Evolutionary conservation across 1,140 invertebrate species (phyloP), one percentile per base, ranked within the genome.

Genomic region (Chrysomallon squamiferum): DNA sequence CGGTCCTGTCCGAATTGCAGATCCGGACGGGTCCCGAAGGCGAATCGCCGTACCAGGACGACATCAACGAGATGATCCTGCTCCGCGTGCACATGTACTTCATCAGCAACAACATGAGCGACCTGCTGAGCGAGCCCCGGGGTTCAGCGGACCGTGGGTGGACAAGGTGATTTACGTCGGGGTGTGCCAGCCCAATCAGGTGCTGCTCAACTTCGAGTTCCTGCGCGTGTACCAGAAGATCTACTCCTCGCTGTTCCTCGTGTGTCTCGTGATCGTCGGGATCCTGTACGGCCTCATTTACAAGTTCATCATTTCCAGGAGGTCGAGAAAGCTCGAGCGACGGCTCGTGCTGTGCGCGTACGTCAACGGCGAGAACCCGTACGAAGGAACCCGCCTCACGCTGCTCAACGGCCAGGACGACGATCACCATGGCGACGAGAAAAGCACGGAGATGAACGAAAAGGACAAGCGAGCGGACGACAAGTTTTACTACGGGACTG

Each of bases 241-340:
- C 18, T 75, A 81, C 62, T 68, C 72, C 4, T 66, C 69, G 1
- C 62, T 81, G 22, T 81, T 71, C 43, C 65, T 71, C 1, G 52
- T 77, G n/a, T 78, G 75, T 52, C 66, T 74, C 4, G 66, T 80
- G 9, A 67, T 70, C 6, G 75, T 80, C 0, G 69, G 67, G 9
- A 38, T 77, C n/a, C 68, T 80, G n/a, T 80, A 80, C 54, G 66
- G 59, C 0, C 62, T 65, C 13, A 59, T 66, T 25, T 71, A 70
- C 60, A 13, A 64, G 58, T 59, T 73, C 65, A 43, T 69, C 68
- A 47, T 58, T 52, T 72, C 33, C 45, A 62, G 59, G 30, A 71
- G 59, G 35, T 64, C 47, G 33, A 73, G 43, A 56, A 69, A 65
- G 66, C 69, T 68, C 43, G 65, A 68, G 27, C 64, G 59, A 60